Percentiles rank a stretch among this genome's conserved stretches.
These are phyloP conservation scores for Brachystomella parvula DNA, from an alignment of 1,140 invertebrate species.

Conservation along the genomic window DNA sequence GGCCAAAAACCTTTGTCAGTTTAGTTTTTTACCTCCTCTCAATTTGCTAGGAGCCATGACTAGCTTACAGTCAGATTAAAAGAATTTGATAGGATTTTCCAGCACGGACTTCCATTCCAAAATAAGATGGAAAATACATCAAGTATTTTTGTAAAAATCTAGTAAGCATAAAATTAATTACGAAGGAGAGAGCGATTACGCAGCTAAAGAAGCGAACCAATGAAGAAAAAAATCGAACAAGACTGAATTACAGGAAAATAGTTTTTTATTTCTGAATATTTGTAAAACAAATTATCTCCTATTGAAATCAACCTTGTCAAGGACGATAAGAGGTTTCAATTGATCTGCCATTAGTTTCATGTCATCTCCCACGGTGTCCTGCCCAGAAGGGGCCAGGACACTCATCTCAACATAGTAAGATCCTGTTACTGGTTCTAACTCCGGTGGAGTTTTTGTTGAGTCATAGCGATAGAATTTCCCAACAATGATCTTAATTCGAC, in stretches of 20 bases:
- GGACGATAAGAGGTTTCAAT: slow-evolving; percentile 76
- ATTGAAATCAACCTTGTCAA: slow-evolving; percentile 74
- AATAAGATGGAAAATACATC: too few species aligned
- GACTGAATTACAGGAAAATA: not conserved
- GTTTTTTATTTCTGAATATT: not conserved
- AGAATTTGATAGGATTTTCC: not conserved
- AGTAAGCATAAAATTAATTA: too few species aligned
- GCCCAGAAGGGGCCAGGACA: slow-evolving; percentile 82
- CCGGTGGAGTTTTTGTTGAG: slow-evolving; percentile 56
- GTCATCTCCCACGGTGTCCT: slow-evolving; percentile 90
- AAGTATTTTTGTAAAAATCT: too few species aligned
- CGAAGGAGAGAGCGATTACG: too few species aligned
- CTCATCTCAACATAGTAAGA: slow-evolving; percentile 93
- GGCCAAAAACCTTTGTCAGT: too few species aligned
- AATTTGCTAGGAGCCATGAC: not conserved
- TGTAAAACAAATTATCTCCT: not conserved
- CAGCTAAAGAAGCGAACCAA: not conserved
- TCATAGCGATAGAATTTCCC: slow-evolving; percentile 76
- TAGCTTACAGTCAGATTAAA: not conserved
- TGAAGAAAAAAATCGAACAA: not conserved
- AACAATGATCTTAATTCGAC: slow-evolving; percentile 92
- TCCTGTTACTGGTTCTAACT: slow-evolving; percentile 74
- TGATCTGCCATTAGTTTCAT: slow-evolving; percentile 94
- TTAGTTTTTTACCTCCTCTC: not conserved
- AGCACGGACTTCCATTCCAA: not conserved